Evolutionary conservation across 1,140 invertebrate genomes (phyloP).

Genomic region (Potamilus streckersoni): DNA sequence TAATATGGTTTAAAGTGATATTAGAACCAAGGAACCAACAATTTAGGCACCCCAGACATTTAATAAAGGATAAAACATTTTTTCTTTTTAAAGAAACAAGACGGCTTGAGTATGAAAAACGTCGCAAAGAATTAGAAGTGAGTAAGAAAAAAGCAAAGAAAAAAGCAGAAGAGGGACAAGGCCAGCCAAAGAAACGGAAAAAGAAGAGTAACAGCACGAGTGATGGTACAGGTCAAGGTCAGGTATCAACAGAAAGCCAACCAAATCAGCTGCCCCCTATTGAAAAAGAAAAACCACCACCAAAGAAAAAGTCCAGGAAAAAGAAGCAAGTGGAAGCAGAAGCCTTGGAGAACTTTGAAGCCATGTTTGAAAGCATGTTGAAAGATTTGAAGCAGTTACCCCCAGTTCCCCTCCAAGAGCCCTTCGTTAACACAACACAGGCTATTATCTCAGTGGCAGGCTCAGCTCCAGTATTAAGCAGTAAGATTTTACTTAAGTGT

Average conservation of each 20-base stretch:
- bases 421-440: constrained; percentile 84
- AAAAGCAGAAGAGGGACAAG: constrained; percentile 41
- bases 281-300: constrained; percentile 11
- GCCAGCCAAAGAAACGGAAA: constrained; percentile 43
- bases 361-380: constrained; percentile 89
- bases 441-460: constrained; percentile 85
- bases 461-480: constrained; percentile 34
- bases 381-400: constrained; percentile 85
- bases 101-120: constrained; percentile 56
- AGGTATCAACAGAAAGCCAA: constrained; percentile 1
- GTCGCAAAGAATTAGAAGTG: constrained; percentile 54
- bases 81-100: constrained; percentile 44
- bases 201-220: constrained; percentile 31
- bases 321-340: constrained; percentile 48
- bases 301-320: constrained; percentile 24
- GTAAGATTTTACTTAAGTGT: constrained; percentile 18
- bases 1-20: too few species aligned
- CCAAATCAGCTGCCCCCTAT: constrained; percentile 9
- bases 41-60: neutral
- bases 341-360: constrained; percentile 91
- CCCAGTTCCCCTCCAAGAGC: constrained; percentile 88
- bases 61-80: neutral
- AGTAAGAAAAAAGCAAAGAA: constrained; percentile 33
- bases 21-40: too few species aligned
- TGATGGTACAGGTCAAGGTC: constrained; percentile 7